Conservation (phyloP, 2,113 vertebrate genomes). For the Sitta europaea region DNA sequence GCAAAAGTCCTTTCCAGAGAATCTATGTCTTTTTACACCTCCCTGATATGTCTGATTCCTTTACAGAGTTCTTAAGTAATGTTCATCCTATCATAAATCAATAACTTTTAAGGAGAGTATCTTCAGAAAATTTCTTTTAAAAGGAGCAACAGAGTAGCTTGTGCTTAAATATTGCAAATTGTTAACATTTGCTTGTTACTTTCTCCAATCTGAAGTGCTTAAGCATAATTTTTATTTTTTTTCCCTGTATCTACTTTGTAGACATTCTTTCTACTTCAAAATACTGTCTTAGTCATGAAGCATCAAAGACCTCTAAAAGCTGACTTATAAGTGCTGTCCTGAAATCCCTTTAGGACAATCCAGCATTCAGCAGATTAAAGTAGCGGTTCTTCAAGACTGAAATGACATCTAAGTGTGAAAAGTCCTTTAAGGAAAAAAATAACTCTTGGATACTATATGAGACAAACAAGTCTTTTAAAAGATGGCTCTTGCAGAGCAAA, state of each 20-base stretch:
- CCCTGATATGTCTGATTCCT: neutral
- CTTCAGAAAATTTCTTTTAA: neutral
- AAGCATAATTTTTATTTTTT: neutral
- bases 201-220: neutral
- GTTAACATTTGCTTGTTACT: neutral
- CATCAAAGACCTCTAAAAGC: neutral
- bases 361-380: neutral
- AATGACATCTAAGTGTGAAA: neutral
- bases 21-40: neutral
- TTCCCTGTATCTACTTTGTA: neutral
- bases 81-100: neutral
- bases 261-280: neutral
- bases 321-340: neutral
- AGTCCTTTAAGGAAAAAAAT: neutral
- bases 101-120: neutral
- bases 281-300: neutral
- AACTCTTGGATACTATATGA: neutral
- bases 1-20: neutral
- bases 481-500: neutral
- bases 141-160: neutral
- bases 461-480: neutral
- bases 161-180: constrained; percentile 2
- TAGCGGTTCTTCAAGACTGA: neutral
- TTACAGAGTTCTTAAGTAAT: neutral
- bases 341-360: neutral